Percentiles rank a stretch among this genome's conserved stretches.
Evolutionary conservation across 2,888 invertebrate genomes (phyloP).

Genomic region (Eurois occulta): DNA sequence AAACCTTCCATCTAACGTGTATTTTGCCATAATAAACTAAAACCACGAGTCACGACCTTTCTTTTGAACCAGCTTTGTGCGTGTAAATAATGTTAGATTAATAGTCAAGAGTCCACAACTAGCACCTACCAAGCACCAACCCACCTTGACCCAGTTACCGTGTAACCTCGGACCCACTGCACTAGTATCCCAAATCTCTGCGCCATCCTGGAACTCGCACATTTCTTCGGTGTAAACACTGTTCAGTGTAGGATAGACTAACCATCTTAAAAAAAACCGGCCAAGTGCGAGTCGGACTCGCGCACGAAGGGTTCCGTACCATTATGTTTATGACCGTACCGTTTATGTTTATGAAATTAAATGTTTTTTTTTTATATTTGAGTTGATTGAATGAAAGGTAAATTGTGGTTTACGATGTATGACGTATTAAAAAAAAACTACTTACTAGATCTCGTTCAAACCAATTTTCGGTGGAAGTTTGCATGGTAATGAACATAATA

Average conservation of each 20-base stretch:
- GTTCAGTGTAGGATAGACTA: not conserved
- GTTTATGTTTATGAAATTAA: too few relatives aligned
- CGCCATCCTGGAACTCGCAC: constrained; percentile 32
- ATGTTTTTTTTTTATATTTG: too few relatives aligned
- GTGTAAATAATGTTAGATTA: not conserved
- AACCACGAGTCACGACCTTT: not conserved
- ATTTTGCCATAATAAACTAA: not conserved
- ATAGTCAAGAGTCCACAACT: constrained; percentile 1
- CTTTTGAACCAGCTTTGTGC: not conserved
- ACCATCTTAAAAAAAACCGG: too few relatives aligned
- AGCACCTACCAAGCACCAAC: not conserved
- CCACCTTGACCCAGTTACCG: constrained; percentile 52
- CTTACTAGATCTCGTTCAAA: too few relatives aligned
- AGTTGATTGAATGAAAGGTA: too few relatives aligned
- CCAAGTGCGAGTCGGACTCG: too few relatives aligned
- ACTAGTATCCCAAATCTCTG: constrained; percentile 38
- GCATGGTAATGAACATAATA: too few relatives aligned
- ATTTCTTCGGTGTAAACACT: constrained; percentile 12
- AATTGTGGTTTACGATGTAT: too few relatives aligned
- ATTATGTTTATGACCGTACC: too few relatives aligned
- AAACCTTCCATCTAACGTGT: not conserved
- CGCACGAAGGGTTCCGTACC: too few relatives aligned
- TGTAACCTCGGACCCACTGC: constrained; percentile 42
- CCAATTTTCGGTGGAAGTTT: too few relatives aligned
- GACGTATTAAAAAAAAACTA: too few relatives aligned